Base-by-base conservation (phyloP, 2,113 vertebrate genomes). In the Ifrita kowaldi region DNA sequence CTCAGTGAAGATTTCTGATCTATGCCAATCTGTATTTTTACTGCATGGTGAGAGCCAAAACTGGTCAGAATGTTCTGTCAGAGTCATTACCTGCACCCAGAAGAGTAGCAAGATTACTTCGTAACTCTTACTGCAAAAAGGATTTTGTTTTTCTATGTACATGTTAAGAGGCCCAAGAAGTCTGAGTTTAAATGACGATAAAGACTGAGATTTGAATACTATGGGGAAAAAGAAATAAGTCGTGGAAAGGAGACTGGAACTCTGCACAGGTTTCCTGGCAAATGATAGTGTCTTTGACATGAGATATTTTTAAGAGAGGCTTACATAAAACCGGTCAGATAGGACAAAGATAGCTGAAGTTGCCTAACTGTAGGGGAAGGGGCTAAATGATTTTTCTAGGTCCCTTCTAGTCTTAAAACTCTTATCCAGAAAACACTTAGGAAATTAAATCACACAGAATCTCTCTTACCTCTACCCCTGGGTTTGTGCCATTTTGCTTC, bases 121-220 rank as follows among this genome's bases (percentile, higher is more conserved):
- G 1, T 39, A 56, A 60, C 4, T 32, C 33, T 57, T 76, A 3
- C 10, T 68, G 30, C 18, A 44, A 50, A 37, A 50, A 76, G 3
- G 2, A 42, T 20, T 18, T 41, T 14, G 32, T 55, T 55, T 62
- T 86, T 8, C 21, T 14, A 1, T 16, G 17, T 28, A 22, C 0
- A 2, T 5, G 1, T 60, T 49, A 56, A 3, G 3, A 16, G 2
- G 2, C 3, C 11, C 18, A 41, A 32, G 33, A 88, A 80, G 3
- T 24, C 33, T 7, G 3, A 3, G 4, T 84, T 78, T 71, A 46
- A 70, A 18, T 46, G 81, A 9, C 1, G 18, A 4, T 53, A 32
- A 78, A 78, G 16, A 10, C 15, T 81, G 42, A 82, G 4, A 21
- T 5, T 62, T 82, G 13, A 7, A 35, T 59, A 9, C 7, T 18